Conservation (phyloP, 2,888 invertebrate genomes). For the Rugalucina vietnamica region DNA sequence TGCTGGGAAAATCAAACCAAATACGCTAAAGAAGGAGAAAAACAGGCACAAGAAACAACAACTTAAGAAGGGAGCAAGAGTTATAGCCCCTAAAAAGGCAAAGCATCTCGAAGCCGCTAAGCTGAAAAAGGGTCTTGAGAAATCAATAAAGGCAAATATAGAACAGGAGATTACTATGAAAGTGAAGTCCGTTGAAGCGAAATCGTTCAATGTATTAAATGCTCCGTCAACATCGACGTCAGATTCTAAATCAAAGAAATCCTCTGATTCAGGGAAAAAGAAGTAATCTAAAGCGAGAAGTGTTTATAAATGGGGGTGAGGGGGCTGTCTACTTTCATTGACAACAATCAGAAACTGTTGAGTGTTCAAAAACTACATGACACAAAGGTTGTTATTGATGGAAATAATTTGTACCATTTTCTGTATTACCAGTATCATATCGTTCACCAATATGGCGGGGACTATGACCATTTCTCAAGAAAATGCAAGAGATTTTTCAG, state of each 20-base stretch:
- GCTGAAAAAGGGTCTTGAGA: conserved; percentile 71
- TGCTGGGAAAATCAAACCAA: conserved; percentile 59
- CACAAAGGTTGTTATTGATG: conserved; percentile 81
- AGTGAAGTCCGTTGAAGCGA: conserved; percentile 69
- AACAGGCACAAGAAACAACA: conserved; percentile 56
- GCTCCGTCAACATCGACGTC: conserved; percentile 36
- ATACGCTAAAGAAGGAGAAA: conserved; percentile 56
- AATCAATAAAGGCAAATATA: conserved; percentile 69
- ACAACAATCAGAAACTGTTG: conserved; percentile 84
- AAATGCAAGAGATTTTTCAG: conserved; percentile 73
- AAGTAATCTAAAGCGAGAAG: neutral
- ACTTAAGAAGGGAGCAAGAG: conserved; percentile 66
- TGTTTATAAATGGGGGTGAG: conserved; percentile 90
- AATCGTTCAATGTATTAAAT: conserved; percentile 64
- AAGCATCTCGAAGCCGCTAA: conserved; percentile 66
- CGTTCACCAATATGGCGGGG: conserved; percentile 80
- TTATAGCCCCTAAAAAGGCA: conserved; percentile 71
- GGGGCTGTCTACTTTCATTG: conserved; percentile 89
- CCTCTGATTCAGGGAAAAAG: conserved; percentile 29
- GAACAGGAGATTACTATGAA: conserved; percentile 71
- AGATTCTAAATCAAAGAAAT: conserved; percentile 22
- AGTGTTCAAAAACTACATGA: conserved; percentile 76
- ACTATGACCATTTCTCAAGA: conserved; percentile 79
- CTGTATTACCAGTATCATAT: conserved; percentile 77
- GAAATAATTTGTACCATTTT: conserved; percentile 81